Base-by-base conservation (phyloP, 2,113 vertebrate genomes). In the Lophotis ruficrista region DNA sequence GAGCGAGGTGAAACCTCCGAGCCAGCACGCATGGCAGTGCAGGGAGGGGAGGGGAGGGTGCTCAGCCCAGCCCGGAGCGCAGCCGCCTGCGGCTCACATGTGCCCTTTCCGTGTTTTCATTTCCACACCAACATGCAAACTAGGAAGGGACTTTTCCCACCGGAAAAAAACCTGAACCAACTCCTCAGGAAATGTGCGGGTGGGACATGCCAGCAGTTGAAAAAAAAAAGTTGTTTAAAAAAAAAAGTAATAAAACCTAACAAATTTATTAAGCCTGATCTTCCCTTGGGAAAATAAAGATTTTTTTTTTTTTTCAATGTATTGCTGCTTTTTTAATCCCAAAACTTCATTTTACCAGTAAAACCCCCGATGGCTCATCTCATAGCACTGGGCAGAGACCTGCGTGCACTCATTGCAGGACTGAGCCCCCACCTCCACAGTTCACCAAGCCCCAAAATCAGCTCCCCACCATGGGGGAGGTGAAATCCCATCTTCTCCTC, bases 21-120 rank as follows among this genome's bases (percentile, higher is more conserved):
- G 50, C 15, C 0, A 38, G 31, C 70, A 30, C 51, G 1, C 8
- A 0, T 0, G n/a, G 57, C 70, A 45, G 48, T 1, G 2, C 38
- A 11, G 72, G 68, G 50, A 38, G 31, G 45, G 7, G 23, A 48
- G 12, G 45, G 45, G 28, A 51, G 30, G 73, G 28, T 21, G 75
- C 16, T 47, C 35, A 19, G 27, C 14, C 37, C 65, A 17, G 37
- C 20, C 5, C 1, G 30, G 10, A 24, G 48, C 7, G 1, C 28
- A 20, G 53, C 23, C 3, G 1, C 87, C 25, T 41, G 19, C 8
- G 1, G 33, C 54, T 69, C 45, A 7, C 3, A 0, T 1, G 13
- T 25, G 25, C 14, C 30, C 30, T 12, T 38, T 35, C 57, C 3
- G 4, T 24, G 27, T 31, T 14, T 73, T n/a, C 16, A 0, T 48